Evolutionary conservation across 2,113 vertebrate species (phyloP), one percentile per base, ranked within the genome.

Genomic region (Eonycteris spelaea): DNA sequence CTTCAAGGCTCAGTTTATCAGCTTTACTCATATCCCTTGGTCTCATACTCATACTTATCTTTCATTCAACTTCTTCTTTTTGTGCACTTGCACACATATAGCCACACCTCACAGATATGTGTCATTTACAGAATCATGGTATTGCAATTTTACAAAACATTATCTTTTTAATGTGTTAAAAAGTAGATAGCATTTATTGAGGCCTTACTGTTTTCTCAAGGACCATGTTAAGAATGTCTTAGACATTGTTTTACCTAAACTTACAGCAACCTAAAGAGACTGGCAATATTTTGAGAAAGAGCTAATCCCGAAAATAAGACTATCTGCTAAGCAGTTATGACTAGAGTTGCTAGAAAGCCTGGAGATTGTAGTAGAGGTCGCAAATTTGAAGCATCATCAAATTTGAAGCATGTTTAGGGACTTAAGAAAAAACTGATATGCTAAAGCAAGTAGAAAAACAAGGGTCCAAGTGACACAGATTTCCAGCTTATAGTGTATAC

Each of bases 271-370:
- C 21, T 88, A 30, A 87, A 68, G 38, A 93, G 21, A 63, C 26
- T 48, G 33, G 85, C 33, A 80, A 51, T 84, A 87, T 87, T 90
- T 85, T 74, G 68, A 92, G 24, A 65, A n/a, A 45, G 16, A 5
- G 8, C 0, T 59, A 70, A 70, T 70, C n/a, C 35, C 21, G 86
- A 61, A 91, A 71, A 33, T 86, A 43, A 53, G 30, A 74, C 21
- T 45, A 21, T 4, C 38, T 68, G 3, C 12, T 77, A 68, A 73
- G 21, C 67, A 77, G 16, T 85, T 74, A n/a, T 21, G 38, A 71
- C 21, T 43, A 61, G 11, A 90, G 33, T 24, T 59, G 10, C 22
- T 90, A 57, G 38, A 74, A 90, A 80, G 28, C 5, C 26, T 63
- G 0, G 12, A 9, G n/a, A 48, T 24, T 68, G 2, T 15, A 10